These are phyloP conservation scores for Cosmia trapezina DNA, from an alignment of 2,888 invertebrate genomes.

Conservation along the genomic window DNA sequence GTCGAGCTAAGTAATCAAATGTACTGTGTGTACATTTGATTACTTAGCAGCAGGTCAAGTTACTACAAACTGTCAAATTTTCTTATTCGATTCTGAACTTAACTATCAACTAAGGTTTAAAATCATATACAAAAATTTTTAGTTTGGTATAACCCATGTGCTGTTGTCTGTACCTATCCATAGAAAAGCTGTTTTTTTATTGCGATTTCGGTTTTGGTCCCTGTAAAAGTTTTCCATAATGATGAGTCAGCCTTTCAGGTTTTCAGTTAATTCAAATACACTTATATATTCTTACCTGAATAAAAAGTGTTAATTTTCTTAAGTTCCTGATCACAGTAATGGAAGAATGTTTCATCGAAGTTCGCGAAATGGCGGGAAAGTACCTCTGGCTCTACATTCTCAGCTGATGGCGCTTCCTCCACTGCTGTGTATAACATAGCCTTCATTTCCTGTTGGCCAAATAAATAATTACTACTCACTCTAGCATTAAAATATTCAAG, in stretches of 20 bases:
- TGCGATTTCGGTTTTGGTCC: neutral
- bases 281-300: constrained; percentile 91
- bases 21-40: too few species aligned
- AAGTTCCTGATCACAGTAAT: constrained; percentile 98
- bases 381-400: constrained; percentile 96
- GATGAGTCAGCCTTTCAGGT: too few species aligned
- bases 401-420: constrained; percentile 97
- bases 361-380: constrained; percentile 97
- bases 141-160: too few species aligned
- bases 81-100: too few species aligned
- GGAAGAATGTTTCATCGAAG: constrained; percentile 98
- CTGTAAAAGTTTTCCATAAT: too few species aligned
- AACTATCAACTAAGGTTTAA: too few species aligned
- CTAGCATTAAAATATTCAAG: neutral
- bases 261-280: neutral
- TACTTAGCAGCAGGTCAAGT: too few species aligned
- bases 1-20: too few species aligned
- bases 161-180: too few species aligned
- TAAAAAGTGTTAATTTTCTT: constrained; percentile 99
- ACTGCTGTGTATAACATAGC: constrained; percentile 97
- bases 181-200: neutral
- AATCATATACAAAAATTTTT: too few species aligned
- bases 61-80: too few species aligned
- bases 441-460: constrained; percentile 96
- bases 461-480: constrained; percentile 1